Evolutionary conservation across 2,888 invertebrate genomes (phyloP).

Genomic region (Pandemis corylana): DNA sequence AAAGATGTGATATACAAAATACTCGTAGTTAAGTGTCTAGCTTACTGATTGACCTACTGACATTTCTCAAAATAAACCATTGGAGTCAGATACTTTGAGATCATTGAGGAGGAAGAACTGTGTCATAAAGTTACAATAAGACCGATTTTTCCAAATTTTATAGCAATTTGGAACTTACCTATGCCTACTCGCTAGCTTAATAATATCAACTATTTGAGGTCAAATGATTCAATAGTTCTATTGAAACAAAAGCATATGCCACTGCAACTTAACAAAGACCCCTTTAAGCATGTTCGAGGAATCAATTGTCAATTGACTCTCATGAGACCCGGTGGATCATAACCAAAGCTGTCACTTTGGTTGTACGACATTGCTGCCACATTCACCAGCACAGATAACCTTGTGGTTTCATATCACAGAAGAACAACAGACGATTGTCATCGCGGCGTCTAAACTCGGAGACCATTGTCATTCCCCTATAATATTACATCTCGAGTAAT

Average conservation of each 20-base stretch:
- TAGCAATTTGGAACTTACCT: no score
- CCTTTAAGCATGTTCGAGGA: background rate
- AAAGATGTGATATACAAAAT: no score
- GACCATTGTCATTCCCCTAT: slow-evolving; percentile 24
- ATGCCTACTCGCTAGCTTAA: no score
- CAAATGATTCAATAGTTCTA: background rate
- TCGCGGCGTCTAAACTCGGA: background rate
- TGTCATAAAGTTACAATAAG: no score
- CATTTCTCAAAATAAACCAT: no score
- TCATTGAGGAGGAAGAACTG: no score
- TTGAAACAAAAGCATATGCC: background rate
- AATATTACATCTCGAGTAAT: slow-evolving; percentile 49
- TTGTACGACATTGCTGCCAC: background rate
- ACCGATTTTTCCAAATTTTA: no score
- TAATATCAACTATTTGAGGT: background rate
- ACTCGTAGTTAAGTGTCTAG: no score
- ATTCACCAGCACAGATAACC: background rate
- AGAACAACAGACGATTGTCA: slow-evolving; percentile 23
- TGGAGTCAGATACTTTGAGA: no score
- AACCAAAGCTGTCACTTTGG: background rate
- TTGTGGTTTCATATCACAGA: slow-evolving; percentile 4
- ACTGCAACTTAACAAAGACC: background rate
- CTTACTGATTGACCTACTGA: no score
- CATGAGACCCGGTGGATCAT: background rate
- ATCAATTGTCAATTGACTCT: background rate